Percentiles rank a stretch among this genome's conserved stretches.
Evolutionary conservation across 2,888 invertebrate genomes (phyloP).

Genomic region (Adela reaumurella): DNA sequence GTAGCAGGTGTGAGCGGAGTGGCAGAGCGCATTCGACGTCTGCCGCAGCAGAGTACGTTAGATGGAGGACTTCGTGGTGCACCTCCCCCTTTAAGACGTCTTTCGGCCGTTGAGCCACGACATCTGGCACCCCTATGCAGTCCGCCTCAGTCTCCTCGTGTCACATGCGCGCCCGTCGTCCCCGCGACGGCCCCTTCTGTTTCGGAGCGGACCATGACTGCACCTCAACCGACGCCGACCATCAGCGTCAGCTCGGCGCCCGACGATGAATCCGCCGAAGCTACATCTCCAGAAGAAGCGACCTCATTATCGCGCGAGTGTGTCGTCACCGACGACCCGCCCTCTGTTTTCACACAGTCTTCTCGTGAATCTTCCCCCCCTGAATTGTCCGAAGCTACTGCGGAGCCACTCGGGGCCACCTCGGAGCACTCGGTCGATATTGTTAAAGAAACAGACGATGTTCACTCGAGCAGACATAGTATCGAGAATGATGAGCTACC

Average conservation of each 20-base stretch:
- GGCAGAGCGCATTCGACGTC: conserved; percentile 60
- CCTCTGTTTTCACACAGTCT: conserved; percentile 34
- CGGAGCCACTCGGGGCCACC: background rate
- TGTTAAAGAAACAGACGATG: background rate
- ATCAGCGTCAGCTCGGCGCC: conserved; percentile 73
- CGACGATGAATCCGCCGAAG: conserved; percentile 48
- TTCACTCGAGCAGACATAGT: background rate
- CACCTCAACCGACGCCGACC: conserved; percentile 48
- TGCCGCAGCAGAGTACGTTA: conserved; percentile 65
- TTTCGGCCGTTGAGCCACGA: conserved; percentile 54
- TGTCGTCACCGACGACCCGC: conserved; percentile 34
- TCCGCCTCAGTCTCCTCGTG: conserved; percentile 39
- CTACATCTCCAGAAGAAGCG: conserved; percentile 32
- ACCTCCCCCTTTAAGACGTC: conserved; percentile 37
- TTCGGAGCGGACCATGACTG: conserved; percentile 28
- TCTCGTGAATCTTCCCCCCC: background rate
- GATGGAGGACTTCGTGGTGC: conserved; percentile 59
- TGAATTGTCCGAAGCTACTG: background rate
- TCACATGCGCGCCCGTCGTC: conserved; percentile 27
- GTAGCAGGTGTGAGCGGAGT: conserved; percentile 49
- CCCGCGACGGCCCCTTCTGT: conserved; percentile 27
- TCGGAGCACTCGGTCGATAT: background rate
- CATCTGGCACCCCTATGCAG: conserved; percentile 54
- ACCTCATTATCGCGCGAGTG: conserved; percentile 26
- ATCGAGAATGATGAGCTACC: background rate